Percentiles rank a stretch among this genome's conserved stretches.
Conservation (phyloP, 2,888 invertebrate species). For the Myathropa florea region DNA sequence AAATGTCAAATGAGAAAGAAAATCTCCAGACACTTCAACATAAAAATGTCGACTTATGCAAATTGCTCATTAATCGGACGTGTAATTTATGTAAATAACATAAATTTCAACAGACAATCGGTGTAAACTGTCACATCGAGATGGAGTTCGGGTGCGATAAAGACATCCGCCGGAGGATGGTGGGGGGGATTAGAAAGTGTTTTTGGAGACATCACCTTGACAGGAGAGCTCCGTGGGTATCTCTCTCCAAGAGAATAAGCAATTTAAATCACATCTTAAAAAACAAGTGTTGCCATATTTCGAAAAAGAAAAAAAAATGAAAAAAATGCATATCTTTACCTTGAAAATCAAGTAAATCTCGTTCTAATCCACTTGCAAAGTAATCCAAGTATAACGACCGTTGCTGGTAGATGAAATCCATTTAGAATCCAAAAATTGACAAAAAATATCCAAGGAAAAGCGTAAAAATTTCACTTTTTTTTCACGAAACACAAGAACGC, state of each 20-base stretch:
- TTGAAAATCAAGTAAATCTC: constrained; percentile 42
- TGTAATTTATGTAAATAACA: not conserved
- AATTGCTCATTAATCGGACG: not conserved
- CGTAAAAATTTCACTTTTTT: not conserved
- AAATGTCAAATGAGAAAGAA: not conserved
- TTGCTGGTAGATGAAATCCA: constrained; percentile 36
- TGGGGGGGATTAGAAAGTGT: not conserved
- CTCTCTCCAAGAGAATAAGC: not conserved
- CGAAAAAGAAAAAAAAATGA: not conserved
- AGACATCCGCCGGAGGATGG: not conserved
- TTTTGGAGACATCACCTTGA: no score
- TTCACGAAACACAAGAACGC: not conserved
- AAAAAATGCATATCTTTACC: constrained; percentile 28
- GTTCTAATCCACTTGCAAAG: constrained; percentile 62
- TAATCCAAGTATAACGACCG: constrained; percentile 38
- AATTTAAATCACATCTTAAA: not conserved
- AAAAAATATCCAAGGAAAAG: constrained; percentile 5
- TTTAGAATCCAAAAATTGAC: not conserved
- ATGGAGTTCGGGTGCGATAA: not conserved
- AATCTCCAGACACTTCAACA: not conserved
- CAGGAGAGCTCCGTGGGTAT: no score
- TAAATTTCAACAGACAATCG: not conserved
- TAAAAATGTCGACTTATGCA: not conserved
- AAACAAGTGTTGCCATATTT: constrained; percentile 52
- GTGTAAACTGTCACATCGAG: not conserved